phyloP scores from a whole-genome alignment of 2,888 invertebrate genomes.

The Drosophila eohydei region DNA sequence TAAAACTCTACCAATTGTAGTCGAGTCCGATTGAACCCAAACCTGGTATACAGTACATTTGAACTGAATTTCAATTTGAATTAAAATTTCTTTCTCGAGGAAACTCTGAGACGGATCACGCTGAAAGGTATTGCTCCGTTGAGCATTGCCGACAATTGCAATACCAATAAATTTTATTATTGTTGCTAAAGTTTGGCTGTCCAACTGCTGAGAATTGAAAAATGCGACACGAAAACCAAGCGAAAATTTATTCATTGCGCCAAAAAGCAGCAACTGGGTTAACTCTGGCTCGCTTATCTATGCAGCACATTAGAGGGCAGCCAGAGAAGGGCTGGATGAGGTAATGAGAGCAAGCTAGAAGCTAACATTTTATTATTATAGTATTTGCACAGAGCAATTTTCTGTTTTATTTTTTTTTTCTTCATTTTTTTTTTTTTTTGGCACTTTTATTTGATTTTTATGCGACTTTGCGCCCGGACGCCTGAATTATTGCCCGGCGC shows the following conservation, averaged over 20 bases:
- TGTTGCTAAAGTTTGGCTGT: not conserved
- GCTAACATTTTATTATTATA: constrained; percentile 50
- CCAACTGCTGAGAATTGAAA: constrained; percentile 31
- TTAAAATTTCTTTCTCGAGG: not conserved
- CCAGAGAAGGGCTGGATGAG: not conserved
- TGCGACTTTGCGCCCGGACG: constrained; percentile 58
- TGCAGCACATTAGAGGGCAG: not conserved
- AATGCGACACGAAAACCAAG: constrained; percentile 55
- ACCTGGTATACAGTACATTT: too few relatives aligned
- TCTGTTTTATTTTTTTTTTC: constrained; percentile 24
- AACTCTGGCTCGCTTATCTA: constrained; percentile 48
- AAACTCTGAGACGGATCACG: not conserved
- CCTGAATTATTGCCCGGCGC: constrained; percentile 72
- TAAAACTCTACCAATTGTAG: not conserved
- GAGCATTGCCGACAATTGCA: not conserved
- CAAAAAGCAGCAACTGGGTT: constrained; percentile 59
- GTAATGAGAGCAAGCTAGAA: not conserved
- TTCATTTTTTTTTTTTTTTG: constrained; percentile 29
- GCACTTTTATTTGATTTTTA: constrained; percentile 77
- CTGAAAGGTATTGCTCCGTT: not conserved
- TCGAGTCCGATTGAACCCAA: not conserved
- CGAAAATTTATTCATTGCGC: constrained; percentile 74
- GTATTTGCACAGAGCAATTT: constrained; percentile 46
- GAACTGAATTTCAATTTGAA: too few relatives aligned
- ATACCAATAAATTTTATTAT: constrained; percentile 1